Conservation (phyloP, 2,888 invertebrate genomes). For the Schizaphis graminum region DNA sequence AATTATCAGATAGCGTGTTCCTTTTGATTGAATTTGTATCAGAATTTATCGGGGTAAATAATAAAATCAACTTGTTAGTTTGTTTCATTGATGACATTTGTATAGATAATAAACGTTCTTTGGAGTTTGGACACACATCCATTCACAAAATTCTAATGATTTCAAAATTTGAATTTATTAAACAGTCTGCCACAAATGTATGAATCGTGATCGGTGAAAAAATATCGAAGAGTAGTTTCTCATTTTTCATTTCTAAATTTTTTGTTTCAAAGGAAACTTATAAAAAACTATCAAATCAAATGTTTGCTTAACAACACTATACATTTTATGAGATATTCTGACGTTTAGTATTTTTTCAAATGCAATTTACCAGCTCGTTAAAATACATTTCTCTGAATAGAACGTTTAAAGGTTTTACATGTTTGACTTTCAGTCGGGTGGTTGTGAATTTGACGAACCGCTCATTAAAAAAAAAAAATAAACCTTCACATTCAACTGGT, state of each 20-base stretch:
- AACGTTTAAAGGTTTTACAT: not conserved
- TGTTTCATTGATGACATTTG: not conserved
- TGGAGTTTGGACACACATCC: not conserved
- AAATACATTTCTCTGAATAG: not conserved
- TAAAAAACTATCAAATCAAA: slow-evolving; percentile 25
- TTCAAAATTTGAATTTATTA: not conserved
- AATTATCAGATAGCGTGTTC: not conserved
- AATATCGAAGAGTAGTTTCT: not conserved
- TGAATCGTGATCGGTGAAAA: not conserved
- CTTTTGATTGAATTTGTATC: not conserved
- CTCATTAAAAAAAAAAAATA: slow-evolving; percentile 34
- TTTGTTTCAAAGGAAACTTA: not conserved
- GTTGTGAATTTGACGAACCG: slow-evolving; percentile 24
- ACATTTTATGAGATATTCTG: not conserved
- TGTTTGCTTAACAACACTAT: not conserved
- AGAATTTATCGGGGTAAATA: not conserved
- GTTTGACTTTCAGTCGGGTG: slow-evolving; percentile 27
- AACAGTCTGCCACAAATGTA: not conserved
- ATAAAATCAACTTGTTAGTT: not conserved
- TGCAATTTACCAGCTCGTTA: slow-evolving; percentile 38
- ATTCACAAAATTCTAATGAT: not conserved
- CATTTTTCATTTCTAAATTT: not conserved
- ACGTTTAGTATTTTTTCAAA: not conserved
- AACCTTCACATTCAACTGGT: not conserved
- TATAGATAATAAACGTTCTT: not conserved